A percentile compares a stretch with the other conserved stretches of the same genome.
phyloP scores from a whole-genome alignment of 2,888 invertebrate species.

The Silvanus unidentatus region DNA sequence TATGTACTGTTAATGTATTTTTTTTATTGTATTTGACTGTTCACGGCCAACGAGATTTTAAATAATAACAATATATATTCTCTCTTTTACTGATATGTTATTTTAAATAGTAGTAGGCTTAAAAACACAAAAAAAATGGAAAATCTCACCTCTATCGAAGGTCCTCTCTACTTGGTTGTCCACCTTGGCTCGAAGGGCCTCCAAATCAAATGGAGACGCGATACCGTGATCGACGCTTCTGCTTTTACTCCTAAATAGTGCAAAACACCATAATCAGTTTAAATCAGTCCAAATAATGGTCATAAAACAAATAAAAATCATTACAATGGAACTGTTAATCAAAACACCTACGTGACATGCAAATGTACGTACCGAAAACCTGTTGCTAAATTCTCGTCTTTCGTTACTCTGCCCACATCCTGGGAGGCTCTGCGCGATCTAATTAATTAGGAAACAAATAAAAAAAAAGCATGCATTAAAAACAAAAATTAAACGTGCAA shows the following conservation, averaged over 20 bases:
- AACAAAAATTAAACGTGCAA: too few relatives aligned
- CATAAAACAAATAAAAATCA: neutral
- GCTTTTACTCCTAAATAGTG: slow-evolving; percentile 73
- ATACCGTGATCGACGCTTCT: slow-evolving; percentile 88
- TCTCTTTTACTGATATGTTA: too few relatives aligned
- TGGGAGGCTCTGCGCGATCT: slow-evolving; percentile 86
- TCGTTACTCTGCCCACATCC: slow-evolving; percentile 59
- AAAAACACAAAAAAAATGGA: neutral
- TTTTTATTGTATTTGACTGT: too few relatives aligned
- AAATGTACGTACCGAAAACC: slow-evolving; percentile 38
- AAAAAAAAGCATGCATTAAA: slow-evolving; percentile 30
- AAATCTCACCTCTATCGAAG: slow-evolving; percentile 53
- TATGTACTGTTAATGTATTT: too few relatives aligned
- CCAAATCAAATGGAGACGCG: slow-evolving; percentile 78
- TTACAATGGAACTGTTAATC: too few relatives aligned
- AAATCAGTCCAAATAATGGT: neutral
- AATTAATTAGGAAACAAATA: slow-evolving; percentile 42
- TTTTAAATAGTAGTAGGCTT: too few relatives aligned
- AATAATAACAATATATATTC: neutral
- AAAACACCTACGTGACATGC: neutral
- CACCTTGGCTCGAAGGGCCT: slow-evolving; percentile 77
- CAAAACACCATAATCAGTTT: neutral
- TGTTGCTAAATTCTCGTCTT: slow-evolving; percentile 39
- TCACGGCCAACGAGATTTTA: too few relatives aligned
- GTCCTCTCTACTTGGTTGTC: slow-evolving; percentile 79